Evolutionary conservation across 2,888 invertebrate species (phyloP).

Genomic region (Drosophila lutescens): DNA sequence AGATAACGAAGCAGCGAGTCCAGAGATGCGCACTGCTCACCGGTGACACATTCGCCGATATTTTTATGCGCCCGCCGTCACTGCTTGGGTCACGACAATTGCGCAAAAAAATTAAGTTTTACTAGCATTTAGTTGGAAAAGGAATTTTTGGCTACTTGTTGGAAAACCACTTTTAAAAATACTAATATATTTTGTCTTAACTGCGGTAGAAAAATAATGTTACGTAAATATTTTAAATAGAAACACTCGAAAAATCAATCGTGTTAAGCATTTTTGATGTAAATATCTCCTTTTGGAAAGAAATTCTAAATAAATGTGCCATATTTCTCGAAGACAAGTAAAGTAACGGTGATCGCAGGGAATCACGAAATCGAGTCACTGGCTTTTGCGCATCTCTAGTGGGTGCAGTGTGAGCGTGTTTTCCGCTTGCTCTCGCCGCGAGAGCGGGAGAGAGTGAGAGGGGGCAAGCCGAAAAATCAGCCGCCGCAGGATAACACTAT

Average conservation of each 20-base stretch:
- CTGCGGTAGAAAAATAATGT: too few relatives aligned
- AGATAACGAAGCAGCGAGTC: slow-evolving; percentile 65
- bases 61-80: slow-evolving; percentile 34
- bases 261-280: too few relatives aligned
- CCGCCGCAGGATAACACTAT: slow-evolving; percentile 40
- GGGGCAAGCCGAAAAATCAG: slow-evolving; percentile 22
- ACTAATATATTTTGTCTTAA: too few relatives aligned
- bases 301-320: too few relatives aligned
- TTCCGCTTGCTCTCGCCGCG: neutral
- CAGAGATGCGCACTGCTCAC: slow-evolving; percentile 33
- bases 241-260: too few relatives aligned
- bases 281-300: too few relatives aligned
- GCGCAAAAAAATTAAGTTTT: too few relatives aligned
- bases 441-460: slow-evolving; percentile 21
- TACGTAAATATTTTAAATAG: too few relatives aligned
- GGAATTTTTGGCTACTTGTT: too few relatives aligned
- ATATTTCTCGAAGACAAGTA: too few relatives aligned
- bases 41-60: slow-evolving; percentile 28
- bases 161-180: too few relatives aligned
- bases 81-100: neutral
- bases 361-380: neutral
- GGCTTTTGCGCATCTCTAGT: slow-evolving; percentile 14
- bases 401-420: slow-evolving; percentile 15
- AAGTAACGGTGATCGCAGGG: neutral
- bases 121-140: too few relatives aligned